Evolutionary conservation across 2,888 invertebrate genomes (phyloP), one percentile per base, ranked within the genome.

Genomic region (Myopa tessellatipennis): DNA sequence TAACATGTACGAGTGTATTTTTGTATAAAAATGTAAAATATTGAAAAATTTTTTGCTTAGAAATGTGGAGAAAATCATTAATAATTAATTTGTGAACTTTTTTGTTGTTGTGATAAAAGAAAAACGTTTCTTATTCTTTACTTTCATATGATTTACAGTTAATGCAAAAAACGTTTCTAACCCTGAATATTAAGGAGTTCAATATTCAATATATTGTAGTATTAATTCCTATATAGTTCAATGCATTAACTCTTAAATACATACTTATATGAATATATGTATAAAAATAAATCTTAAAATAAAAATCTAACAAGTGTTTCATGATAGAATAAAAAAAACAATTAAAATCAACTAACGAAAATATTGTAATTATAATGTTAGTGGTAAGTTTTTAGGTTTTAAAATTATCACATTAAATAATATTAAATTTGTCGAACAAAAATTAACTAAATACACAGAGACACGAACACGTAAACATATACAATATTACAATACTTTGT

Each of bases 391-490:
- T 26, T 26, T 26, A 26, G 26, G 26, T 26, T 26, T 26, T 26
- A 26, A 26, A 26, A 26, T 26, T 1, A 26, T 26, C 26, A 26
- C 26, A 26, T 26, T 26, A 26, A 26, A 26, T 26, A 26, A 40
- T 40, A 58, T 52, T 12, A 26, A 60, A 36, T n/a, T 63, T 34
- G 16, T 34, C 45, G 60, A 38, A 77, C 26, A 60, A 50, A 72
- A 63, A 78, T 78, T 83, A 87, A 87, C 87, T 82, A 84, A 87
- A 87, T 86, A 88, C 88, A 88, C 86, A 86, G 85, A 88, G 86
- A 86, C 88, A 89, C 89, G 87, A 87, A 89, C 88, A 89, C 88
- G 79, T 81, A 87, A 88, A 89, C 88, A 89, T 88, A 87, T 87
- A 88, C 86, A 83, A 83, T 82, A 83, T 83, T 81, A 78, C n/a